Percentiles rank a stretch among this genome's conserved stretches.
These are phyloP conservation scores for Sisyra nigra DNA, from an alignment of 2,888 invertebrate genomes.

Conservation along the genomic window DNA sequence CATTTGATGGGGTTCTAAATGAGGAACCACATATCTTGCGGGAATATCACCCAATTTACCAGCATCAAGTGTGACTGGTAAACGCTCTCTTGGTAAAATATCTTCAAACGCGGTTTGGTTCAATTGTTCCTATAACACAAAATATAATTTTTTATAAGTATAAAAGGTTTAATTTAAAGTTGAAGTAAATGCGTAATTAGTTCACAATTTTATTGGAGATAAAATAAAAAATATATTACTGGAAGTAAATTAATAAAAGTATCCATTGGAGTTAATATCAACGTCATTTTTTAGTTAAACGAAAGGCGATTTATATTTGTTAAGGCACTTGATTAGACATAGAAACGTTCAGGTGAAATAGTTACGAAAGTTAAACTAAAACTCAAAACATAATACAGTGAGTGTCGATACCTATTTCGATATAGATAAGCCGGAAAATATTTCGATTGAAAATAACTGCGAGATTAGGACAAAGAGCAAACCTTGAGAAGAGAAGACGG, in stretches of 20 bases:
- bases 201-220: background rate
- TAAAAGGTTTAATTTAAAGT: background rate
- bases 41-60: conserved; percentile 46
- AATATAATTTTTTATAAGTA: background rate
- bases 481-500: too few relatives aligned
- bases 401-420: too few relatives aligned
- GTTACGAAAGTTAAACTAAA: too few relatives aligned
- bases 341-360: too few relatives aligned
- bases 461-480: too few relatives aligned
- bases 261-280: background rate
- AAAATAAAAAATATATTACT: too few relatives aligned
- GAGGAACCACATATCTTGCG: conserved; percentile 42
- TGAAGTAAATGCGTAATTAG: background rate
- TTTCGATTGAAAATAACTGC: background rate
- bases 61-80: conserved; percentile 31
- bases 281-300: background rate
- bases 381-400: too few relatives aligned
- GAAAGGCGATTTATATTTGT: too few relatives aligned
- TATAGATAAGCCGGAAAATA: background rate
- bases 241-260: background rate
- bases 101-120: conserved; percentile 2
- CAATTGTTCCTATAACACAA: conserved; percentile 3
- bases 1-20: conserved; percentile 43
- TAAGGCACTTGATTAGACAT: too few relatives aligned
- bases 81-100: conserved; percentile 4